Evolutionary conservation across 2,797 vertebrate genomes (phyloP).

Genomic region (Hyperoplus lanceolatus): DNA sequence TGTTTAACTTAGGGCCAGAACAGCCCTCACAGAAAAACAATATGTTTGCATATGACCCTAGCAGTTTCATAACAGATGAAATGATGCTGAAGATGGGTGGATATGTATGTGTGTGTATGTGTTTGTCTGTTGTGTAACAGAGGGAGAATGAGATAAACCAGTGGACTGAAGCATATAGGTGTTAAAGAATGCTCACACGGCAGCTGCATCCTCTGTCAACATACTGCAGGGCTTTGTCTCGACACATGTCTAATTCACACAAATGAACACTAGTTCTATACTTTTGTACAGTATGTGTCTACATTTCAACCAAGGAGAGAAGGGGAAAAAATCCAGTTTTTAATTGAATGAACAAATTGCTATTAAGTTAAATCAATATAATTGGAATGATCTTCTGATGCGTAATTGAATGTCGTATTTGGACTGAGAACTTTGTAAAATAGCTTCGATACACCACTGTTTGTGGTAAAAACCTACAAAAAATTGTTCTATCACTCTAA

Average conservation of each 20-base stretch:
- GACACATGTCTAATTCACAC: conserved; percentile 29
- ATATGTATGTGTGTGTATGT: background rate
- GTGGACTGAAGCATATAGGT: conserved; percentile 54
- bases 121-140: conserved; percentile 18
- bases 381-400: background rate
- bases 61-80: conserved; percentile 35
- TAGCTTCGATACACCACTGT: background rate
- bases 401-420: background rate
- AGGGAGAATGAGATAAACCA: conserved; percentile 34
- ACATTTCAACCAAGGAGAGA: background rate
- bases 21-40: conserved; percentile 16
- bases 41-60: conserved; percentile 12
- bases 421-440: background rate
- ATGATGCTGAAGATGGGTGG: conserved; percentile 8
- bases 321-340: background rate
- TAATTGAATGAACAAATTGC: background rate
- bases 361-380: background rate
- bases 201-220: conserved; percentile 62
- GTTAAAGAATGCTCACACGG: conserved; percentile 54
- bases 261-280: background rate
- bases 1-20: conserved; percentile 44
- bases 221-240: conserved; percentile 39
- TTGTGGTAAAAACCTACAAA: background rate
- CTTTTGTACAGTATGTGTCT: background rate
- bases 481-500: conserved; percentile 6